Base-by-base conservation (phyloP, 2,888 invertebrate species). In the Julus scandinavius region DNA sequence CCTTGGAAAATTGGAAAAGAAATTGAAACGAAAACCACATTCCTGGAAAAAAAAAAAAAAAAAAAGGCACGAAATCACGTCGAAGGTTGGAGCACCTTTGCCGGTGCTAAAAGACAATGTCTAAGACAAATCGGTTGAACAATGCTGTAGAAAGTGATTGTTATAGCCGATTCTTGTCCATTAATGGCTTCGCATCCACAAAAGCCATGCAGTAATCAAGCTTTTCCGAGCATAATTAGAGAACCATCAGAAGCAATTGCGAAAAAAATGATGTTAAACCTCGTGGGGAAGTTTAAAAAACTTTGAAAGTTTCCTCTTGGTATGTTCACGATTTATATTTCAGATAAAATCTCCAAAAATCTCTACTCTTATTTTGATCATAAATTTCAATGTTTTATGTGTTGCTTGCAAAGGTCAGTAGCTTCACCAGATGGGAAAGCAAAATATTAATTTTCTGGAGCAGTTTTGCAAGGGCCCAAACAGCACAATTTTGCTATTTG, bases 121-220 rank as follows among this genome's bases (percentile, higher is more conserved):
- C 63, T 63, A 29, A 29, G 63, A 63, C 63, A 63, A 63, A n/a
- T 63, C 63, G n/a, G 63, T n/a, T 20, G 20, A 63, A 63, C 63
- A 63, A 63, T 63, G 63, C 15, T 20, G 20, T 9, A 63, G 6
- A 63, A 63, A 63, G 20, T 7, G 63, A 63, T 63, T 63, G 63
- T 63, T 63, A 20, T n/a, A n/a, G 63, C 29, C 29, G 29, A 29
- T 29, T 29, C 29, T 6, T n/a, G 63, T 63, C 20, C 63, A 20
- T 6, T 58, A 17, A 58, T 58, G 58, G 17, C 58, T 58, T 58
- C 15, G 15, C 58, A 17, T 63, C 20, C 63, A 63, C 63, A 6
- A 63, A 20, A 63, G 7, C 50, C 50, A 5, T 15, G 9, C 63
- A 20, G 20, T 17, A 63, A 63, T 63, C 63, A 17, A 20, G 63